Conservation (phyloP, 37 sponge, comb jelly and placozoan genomes). For the Beroe ovata region DNA sequence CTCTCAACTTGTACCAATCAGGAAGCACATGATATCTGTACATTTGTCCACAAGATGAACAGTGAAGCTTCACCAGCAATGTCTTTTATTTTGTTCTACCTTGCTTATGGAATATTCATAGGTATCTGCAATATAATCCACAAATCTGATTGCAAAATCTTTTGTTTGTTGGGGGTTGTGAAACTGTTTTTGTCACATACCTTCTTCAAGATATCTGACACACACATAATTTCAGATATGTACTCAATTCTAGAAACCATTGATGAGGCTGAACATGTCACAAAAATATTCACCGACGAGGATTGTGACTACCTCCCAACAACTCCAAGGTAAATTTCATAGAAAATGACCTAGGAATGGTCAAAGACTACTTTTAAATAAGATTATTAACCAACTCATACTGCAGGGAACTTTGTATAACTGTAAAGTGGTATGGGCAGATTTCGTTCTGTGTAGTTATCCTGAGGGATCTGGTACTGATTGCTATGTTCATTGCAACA, state of each 20-base stretch:
- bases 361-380: no score
- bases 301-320: neutral
- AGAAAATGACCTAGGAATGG: no score
- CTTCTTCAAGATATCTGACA: no score
- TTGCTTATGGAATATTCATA: conserved; percentile 36
- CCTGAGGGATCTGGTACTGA: neutral
- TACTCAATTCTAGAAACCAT: conserved; percentile 23
- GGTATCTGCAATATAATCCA: no score
- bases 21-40: conserved; percentile 60
- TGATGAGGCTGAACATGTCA: neutral
- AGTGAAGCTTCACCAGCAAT: conserved; percentile 45
- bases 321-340: neutral
- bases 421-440: conserved; percentile 3
- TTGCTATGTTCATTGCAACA: neutral
- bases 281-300: conserved; percentile 9
- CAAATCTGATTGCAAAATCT: no score
- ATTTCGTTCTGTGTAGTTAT: conserved; percentile 20
- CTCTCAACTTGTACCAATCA: neutral
- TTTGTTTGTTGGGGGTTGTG: no score
- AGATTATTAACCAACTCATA: no score
- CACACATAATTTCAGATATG: conserved; percentile 14
- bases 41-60: conserved; percentile 58
- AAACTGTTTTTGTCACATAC: no score
- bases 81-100: conserved; percentile 55
- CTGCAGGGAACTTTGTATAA: neutral